Percentiles rank a stretch among this genome's conserved stretches.
Conservation (phyloP, 2,113 vertebrate species). For the Arvicanthis niloticus region DNA sequence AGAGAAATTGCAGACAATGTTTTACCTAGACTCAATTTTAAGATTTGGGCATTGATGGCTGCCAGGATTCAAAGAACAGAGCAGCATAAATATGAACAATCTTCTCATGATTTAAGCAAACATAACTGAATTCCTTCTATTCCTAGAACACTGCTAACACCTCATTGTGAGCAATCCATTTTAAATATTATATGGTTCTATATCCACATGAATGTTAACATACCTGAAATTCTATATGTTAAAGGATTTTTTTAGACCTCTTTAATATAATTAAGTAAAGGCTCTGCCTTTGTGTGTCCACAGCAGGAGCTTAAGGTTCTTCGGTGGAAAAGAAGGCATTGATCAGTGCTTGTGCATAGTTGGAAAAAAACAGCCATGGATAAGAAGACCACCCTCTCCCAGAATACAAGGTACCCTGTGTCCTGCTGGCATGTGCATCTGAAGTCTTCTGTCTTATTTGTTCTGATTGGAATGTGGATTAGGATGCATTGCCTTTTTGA, state of each 20-base stretch:
- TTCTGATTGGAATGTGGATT: background rate
- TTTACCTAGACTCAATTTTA: background rate
- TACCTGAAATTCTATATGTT: background rate
- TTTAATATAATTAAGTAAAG: background rate
- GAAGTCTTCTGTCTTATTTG: conserved; percentile 46
- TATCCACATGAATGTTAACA: background rate
- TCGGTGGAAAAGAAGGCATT: background rate
- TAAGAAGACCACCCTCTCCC: background rate
- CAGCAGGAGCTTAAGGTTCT: background rate
- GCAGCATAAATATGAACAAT: background rate
- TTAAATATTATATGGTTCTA: background rate
- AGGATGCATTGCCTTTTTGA: background rate
- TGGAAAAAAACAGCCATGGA: conserved; percentile 20
- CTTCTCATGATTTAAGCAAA: background rate
- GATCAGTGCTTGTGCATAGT: background rate
- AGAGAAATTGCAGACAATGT: background rate
- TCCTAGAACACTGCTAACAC: background rate
- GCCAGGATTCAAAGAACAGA: background rate
- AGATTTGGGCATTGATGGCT: background rate
- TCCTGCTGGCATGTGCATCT: background rate
- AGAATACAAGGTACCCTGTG: background rate
- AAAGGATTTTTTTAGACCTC: background rate
- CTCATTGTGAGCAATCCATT: background rate
- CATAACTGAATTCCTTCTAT: background rate
- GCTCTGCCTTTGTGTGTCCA: background rate